Conservation (phyloP, 2,113 vertebrate genomes). For the Xenopus laevis region DNA sequence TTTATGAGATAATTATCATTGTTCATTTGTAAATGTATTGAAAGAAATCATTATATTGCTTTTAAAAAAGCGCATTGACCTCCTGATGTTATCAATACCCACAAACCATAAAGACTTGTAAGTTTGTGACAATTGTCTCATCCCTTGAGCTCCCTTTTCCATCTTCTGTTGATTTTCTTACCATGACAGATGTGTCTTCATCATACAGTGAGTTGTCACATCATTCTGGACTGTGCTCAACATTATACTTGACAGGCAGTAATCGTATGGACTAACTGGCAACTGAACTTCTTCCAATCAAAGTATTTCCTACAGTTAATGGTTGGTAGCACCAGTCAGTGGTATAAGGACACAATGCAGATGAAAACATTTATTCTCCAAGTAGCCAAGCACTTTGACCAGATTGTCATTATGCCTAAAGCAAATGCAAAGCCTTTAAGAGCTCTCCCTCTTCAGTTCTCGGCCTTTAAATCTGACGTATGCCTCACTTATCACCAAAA, state of each 20-base stretch:
- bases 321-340: not conserved
- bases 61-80: too few relatives aligned
- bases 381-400: too few relatives aligned
- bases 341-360: not conserved
- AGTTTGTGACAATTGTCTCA: not conserved
- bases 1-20: too few relatives aligned
- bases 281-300: not conserved
- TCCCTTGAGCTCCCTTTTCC: not conserved
- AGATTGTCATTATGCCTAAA: too few relatives aligned
- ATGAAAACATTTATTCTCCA: too few relatives aligned
- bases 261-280: constrained; percentile 6
- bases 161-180: not conserved
- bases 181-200: not conserved
- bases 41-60: too few relatives aligned
- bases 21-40: too few relatives aligned
- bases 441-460: too few relatives aligned
- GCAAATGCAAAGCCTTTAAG: too few relatives aligned
- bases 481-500: too few relatives aligned
- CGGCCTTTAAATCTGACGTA: too few relatives aligned
- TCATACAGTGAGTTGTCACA: not conserved
- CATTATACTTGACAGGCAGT: constrained; percentile 5
- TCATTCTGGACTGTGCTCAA: not conserved
- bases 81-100: too few relatives aligned
- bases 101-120: not conserved
- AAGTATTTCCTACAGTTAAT: not conserved